Conservation (phyloP, 2,797 vertebrate species). For the Diplodus sargus region DNA sequence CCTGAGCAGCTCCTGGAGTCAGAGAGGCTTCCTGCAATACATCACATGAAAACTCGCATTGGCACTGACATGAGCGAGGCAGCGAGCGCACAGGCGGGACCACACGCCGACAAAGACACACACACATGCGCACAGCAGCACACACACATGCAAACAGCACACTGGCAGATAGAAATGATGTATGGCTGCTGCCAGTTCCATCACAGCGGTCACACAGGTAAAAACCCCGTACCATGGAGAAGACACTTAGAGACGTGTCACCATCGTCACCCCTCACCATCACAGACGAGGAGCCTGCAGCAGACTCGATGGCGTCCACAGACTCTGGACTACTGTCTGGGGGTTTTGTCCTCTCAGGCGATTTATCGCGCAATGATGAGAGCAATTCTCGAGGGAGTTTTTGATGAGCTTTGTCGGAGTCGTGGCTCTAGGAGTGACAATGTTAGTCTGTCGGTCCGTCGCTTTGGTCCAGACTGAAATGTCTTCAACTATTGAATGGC, state of each 20-base stretch:
- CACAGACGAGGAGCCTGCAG: conserved; percentile 17
- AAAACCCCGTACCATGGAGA: not conserved
- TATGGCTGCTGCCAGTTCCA: conserved; percentile 42
- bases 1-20: conserved; percentile 56
- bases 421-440: not conserved
- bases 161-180: conserved; percentile 43
- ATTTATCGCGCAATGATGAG: not conserved
- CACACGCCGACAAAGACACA: conserved; percentile 12
- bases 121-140: conserved; percentile 10
- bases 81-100: conserved; percentile 2
- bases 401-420: not conserved
- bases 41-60: conserved; percentile 46
- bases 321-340: not conserved
- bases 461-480: not conserved
- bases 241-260: conserved; percentile 1
- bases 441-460: not conserved
- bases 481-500: not conserved
- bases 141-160: conserved; percentile 12
- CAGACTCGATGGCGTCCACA: not conserved
- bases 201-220: conserved; percentile 27
- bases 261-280: not conserved
- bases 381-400: not conserved
- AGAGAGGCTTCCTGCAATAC: conserved; percentile 50
- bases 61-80: conserved; percentile 41
- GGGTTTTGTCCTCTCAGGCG: not conserved